phyloP scores from a whole-genome alignment of 1,140 invertebrate species.

The Calephelis nemesis region DNA sequence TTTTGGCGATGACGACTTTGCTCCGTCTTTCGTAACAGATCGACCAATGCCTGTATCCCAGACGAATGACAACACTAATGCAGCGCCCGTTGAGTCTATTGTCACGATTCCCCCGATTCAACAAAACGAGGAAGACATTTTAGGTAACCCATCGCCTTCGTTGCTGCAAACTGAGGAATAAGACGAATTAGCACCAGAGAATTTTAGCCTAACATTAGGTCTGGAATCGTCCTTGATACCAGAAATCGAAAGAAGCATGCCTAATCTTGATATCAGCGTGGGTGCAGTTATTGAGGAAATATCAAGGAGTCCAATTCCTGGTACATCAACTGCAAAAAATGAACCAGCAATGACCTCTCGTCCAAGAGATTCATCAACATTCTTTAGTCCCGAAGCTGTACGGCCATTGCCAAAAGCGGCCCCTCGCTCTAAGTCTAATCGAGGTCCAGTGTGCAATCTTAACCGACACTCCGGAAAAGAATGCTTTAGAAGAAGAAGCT shows the following conservation, averaged over 20 bases:
- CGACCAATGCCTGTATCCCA: background rate
- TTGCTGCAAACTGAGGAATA: background rate
- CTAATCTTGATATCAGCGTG: conserved; percentile 17
- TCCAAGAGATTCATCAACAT: too few species aligned
- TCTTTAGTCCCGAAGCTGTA: conserved; percentile 16
- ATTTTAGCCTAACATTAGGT: conserved; percentile 9
- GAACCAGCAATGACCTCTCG: background rate
- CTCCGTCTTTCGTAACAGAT: conserved; percentile 7
- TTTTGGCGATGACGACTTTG: background rate
- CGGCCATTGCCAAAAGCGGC: conserved; percentile 21
- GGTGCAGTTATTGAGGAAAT: conserved; percentile 14
- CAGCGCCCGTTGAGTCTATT: too few species aligned
- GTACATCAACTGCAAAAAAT: conserved; percentile 12
- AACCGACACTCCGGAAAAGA: conserved; percentile 18
- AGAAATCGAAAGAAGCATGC: conserved; percentile 12
- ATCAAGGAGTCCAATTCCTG: background rate
- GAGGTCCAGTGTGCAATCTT: conserved; percentile 10
- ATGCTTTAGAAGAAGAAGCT: conserved; percentile 14
- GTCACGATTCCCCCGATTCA: too few species aligned
- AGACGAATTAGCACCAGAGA: background rate
- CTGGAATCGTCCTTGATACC: conserved; percentile 14
- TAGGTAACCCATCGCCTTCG: too few species aligned
- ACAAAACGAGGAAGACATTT: too few species aligned
- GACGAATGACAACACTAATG: background rate
- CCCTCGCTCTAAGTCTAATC: conserved; percentile 10